phyloP scores from a whole-genome alignment of 1,140 invertebrate species.

The Bombus balteatus region DNA sequence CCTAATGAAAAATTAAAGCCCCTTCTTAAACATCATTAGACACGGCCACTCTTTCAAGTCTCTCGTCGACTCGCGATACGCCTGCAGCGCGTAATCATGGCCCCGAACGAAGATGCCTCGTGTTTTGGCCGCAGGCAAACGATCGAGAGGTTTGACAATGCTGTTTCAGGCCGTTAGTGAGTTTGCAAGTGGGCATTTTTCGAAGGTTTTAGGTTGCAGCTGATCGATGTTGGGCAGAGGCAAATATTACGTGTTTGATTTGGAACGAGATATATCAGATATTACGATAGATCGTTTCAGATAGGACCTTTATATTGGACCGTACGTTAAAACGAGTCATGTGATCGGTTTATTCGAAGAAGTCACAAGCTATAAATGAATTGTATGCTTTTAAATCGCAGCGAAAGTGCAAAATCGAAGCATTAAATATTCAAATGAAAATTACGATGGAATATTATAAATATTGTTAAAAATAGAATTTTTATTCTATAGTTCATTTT shows the following conservation, averaged over 20 bases:
- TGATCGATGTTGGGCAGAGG: not conserved
- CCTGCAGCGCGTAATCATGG: conserved; percentile 61
- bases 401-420: not conserved
- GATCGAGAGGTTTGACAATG: not conserved
- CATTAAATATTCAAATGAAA: not conserved
- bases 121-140: not conserved
- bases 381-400: too few relatives aligned
- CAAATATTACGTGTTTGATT: not conserved
- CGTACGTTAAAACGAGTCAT: too few relatives aligned
- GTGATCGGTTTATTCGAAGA: not conserved
- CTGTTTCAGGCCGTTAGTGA: not conserved
- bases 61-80: conserved; percentile 45
- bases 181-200: not conserved
- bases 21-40: conserved; percentile 83
- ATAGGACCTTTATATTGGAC: not conserved
- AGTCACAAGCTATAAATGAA: too few relatives aligned
- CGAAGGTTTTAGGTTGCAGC: not conserved
- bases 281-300: not conserved
- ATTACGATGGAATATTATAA: not conserved
- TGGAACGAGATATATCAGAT: not conserved
- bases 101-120: conserved; percentile 23
- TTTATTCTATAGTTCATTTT: not conserved
- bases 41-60: conserved; percentile 76
- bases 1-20: conserved; percentile 83
- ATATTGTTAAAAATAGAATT: not conserved